These are phyloP conservation scores for Melieria crassipennis DNA, from an alignment of 2,888 invertebrate genomes.

Conservation along the genomic window DNA sequence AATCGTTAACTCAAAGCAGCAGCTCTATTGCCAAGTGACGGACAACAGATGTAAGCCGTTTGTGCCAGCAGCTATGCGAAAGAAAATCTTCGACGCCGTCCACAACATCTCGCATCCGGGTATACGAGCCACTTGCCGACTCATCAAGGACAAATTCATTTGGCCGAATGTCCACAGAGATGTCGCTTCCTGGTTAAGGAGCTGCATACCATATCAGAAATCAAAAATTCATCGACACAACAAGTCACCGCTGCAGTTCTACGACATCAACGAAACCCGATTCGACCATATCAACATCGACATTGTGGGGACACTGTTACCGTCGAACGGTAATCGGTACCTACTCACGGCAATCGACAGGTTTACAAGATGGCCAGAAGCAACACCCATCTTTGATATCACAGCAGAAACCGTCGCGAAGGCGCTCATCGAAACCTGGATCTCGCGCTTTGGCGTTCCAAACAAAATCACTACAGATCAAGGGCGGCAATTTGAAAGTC, in stretches of 20 bases:
- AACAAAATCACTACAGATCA: slow-evolving; percentile 56
- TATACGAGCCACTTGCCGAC: slow-evolving; percentile 15
- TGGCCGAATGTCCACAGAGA: slow-evolving; percentile 26
- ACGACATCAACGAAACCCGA: slow-evolving; percentile 6
- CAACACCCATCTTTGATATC: not conserved
- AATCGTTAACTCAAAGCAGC: not conserved
- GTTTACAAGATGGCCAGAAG: slow-evolving; percentile 11
- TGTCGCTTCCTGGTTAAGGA: slow-evolving; percentile 19
- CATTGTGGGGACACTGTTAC: slow-evolving; percentile 16
- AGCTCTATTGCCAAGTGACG: slow-evolving; percentile 27
- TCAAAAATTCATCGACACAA: slow-evolving; percentile 33
- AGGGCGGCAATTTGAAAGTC: slow-evolving; percentile 57
- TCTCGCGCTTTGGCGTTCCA: slow-evolving; percentile 21
- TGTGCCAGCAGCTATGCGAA: slow-evolving; percentile 11
- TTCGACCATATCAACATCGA: slow-evolving; percentile 26
- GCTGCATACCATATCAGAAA: slow-evolving; percentile 29
- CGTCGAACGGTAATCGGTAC: slow-evolving; percentile 3
- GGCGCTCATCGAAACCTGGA: slow-evolving; percentile 6
- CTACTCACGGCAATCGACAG: not conserved
- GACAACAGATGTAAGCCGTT: slow-evolving; percentile 13
- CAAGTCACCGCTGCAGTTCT: not conserved
- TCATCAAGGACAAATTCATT: slow-evolving; percentile 25
- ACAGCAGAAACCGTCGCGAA: slow-evolving; percentile 12
- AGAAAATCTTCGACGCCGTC: slow-evolving; percentile 15
- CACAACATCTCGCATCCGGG: slow-evolving; percentile 26